A percentile compares a stretch with the other conserved stretches of the same genome.
Evolutionary conservation across 2,888 invertebrate genomes (phyloP).

Genomic region (Yponomeuta evonymella): DNA sequence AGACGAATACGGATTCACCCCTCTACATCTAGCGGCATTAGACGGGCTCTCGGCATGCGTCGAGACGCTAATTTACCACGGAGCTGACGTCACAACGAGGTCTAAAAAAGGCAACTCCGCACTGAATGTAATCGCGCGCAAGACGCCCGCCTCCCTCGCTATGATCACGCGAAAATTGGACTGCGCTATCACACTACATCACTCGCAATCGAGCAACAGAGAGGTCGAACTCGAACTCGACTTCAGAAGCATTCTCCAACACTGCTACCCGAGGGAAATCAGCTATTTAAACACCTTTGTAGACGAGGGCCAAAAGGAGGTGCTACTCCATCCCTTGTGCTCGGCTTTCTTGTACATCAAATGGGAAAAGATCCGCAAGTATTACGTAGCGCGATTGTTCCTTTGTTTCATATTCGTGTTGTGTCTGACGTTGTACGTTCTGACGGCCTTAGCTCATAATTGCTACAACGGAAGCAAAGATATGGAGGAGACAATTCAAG

Average conservation of each 20-base stretch:
- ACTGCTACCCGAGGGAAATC: conserved; percentile 89
- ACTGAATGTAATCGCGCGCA: conserved; percentile 88
- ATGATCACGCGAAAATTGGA: conserved; percentile 90
- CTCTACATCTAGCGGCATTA: conserved; percentile 89
- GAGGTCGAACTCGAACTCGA: conserved; percentile 89
- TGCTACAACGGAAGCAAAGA: conserved; percentile 89
- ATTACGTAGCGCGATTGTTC: conserved; percentile 86
- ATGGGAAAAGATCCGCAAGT: conserved; percentile 93
- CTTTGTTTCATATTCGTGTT: conserved; percentile 87
- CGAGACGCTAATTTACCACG: conserved; percentile 87
- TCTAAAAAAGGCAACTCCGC: conserved; percentile 92
- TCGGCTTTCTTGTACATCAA: conserved; percentile 91
- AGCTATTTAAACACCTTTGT: conserved; percentile 91
- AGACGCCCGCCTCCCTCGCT: conserved; percentile 89
- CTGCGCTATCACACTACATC: conserved; percentile 85
- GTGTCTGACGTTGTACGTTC: conserved; percentile 87
- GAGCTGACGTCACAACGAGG: conserved; percentile 91
- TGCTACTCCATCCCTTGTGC: conserved; percentile 89
- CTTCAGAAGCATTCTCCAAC: conserved; percentile 87
- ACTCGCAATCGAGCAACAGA: conserved; percentile 85
- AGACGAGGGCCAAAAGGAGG: conserved; percentile 92
- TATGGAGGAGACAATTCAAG: conserved; percentile 82
- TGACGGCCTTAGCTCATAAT: conserved; percentile 88
- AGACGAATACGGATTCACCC: conserved; percentile 90
- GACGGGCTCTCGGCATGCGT: conserved; percentile 91